Evolutionary conservation across 1,140 invertebrate species (phyloP).

Genomic region (Brevipalpus yothersi): DNA sequence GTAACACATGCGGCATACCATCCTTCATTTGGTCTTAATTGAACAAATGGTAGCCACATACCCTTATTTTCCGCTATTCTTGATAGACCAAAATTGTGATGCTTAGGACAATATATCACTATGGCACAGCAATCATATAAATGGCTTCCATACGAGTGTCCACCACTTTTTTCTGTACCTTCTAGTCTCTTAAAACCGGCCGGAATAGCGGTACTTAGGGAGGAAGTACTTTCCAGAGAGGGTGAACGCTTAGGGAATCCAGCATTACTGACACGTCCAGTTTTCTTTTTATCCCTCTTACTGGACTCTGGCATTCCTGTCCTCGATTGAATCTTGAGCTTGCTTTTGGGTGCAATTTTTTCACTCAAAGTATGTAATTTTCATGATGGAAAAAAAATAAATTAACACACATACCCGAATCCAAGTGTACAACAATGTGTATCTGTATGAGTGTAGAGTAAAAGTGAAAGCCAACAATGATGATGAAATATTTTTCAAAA

Average conservation of each 20-base stretch:
- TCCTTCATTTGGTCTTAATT: neutral
- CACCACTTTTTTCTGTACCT: neutral
- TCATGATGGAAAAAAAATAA: too few species aligned
- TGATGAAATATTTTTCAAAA: too few species aligned
- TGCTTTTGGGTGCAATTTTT: too few species aligned
- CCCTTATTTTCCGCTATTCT: neutral
- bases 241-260: neutral
- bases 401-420: too few species aligned
- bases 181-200: neutral
- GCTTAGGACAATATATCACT: constrained; percentile 7
- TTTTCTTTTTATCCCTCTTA: too few species aligned
- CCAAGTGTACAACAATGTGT: too few species aligned
- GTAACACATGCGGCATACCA: constrained; percentile 1
- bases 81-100: constrained; percentile 1
- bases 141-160: neutral
- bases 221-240: neutral
- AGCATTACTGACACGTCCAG: neutral
- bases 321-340: too few species aligned
- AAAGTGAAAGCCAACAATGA: too few species aligned
- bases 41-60: neutral
- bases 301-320: too few species aligned
- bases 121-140: constrained; percentile 6
- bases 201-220: neutral
- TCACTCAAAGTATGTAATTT: too few species aligned
- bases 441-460: too few species aligned